phyloP scores from a whole-genome alignment of 2,888 invertebrate species.

The Cylloceria caligata region DNA sequence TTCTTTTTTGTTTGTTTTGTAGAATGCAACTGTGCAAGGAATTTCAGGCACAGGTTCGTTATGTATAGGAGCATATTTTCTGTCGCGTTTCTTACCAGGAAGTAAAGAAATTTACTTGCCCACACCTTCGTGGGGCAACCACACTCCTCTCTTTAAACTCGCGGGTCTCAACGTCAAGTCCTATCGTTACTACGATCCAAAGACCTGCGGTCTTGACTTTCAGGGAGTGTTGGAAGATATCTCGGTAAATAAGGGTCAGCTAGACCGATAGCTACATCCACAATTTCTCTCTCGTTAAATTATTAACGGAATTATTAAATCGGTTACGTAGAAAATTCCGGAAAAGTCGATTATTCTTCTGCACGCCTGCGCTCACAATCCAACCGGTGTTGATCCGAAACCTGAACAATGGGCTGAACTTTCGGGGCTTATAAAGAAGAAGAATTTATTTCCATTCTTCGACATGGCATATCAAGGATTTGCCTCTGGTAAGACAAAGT shows the following conservation, averaged over 20 bases:
- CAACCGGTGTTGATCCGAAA: conserved; percentile 97
- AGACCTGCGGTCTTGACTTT: conserved; percentile 97
- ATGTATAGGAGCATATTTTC: conserved; percentile 95
- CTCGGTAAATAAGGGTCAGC: conserved; percentile 86
- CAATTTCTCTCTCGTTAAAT: conserved; percentile 19
- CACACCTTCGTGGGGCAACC: conserved; percentile 99
- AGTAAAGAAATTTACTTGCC: conserved; percentile 95
- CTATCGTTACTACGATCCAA: conserved; percentile 97
- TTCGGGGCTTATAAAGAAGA: conserved; percentile 92
- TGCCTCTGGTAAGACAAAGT: conserved; percentile 88
- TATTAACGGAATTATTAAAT: conserved; percentile 28
- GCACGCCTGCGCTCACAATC: conserved; percentile 99
- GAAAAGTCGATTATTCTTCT: conserved; percentile 95
- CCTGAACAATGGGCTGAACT: conserved; percentile 96
- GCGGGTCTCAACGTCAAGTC: conserved; percentile 93
- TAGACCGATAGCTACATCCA: background rate
- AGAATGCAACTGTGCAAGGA: conserved; percentile 91
- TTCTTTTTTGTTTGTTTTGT: too few species aligned
- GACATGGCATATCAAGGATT: conserved; percentile 99
- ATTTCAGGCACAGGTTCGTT: conserved; percentile 99
- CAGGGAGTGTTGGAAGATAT: conserved; percentile 96
- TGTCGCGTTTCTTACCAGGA: conserved; percentile 92
- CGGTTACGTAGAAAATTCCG: conserved; percentile 93
- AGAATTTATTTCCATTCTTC: conserved; percentile 95
- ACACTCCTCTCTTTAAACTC: conserved; percentile 96